Percentiles rank a stretch among this genome's conserved stretches.
Conservation (phyloP, 2,888 invertebrate species). For the Euproctis similis region DNA sequence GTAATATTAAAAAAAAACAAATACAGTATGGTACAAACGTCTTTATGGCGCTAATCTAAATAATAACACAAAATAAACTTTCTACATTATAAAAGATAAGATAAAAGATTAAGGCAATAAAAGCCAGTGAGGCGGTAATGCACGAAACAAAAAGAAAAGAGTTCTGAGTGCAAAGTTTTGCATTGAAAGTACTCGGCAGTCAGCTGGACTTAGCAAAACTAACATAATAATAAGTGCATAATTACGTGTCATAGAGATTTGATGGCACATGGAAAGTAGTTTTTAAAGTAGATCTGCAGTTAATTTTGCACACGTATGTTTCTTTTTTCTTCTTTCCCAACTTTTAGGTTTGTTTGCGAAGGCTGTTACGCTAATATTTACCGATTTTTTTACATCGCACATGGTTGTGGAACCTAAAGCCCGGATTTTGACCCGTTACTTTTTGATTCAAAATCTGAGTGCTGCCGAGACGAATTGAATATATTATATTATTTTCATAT, state of each 20-base stretch:
- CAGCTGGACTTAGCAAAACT: conserved; percentile 16
- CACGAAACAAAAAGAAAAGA: conserved; percentile 38
- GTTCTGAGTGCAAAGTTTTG: conserved; percentile 41
- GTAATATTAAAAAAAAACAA: too few species aligned
- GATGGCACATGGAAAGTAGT: not conserved
- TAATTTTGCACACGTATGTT: too few species aligned
- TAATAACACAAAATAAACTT: conserved; percentile 20
- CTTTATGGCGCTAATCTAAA: conserved; percentile 15
- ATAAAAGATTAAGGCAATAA: conserved; percentile 29
- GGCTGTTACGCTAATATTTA: too few species aligned
- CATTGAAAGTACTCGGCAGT: conserved; percentile 23
- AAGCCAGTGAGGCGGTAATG: conserved; percentile 28
- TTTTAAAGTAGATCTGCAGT: too few species aligned
- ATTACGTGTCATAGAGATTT: conserved; percentile 26
- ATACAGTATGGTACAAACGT: conserved; percentile 2
- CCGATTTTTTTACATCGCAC: too few species aligned
- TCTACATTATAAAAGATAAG: conserved; percentile 31
- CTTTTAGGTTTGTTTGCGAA: too few species aligned
- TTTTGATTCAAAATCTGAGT: too few species aligned
- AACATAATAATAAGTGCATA: conserved; percentile 28
- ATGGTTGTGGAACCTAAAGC: too few species aligned
- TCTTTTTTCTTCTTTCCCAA: too few species aligned
- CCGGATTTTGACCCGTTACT: too few species aligned
- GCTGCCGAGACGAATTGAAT: too few species aligned
- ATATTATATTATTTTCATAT: too few species aligned